These are phyloP conservation scores for Orycteropus afer DNA, from an alignment of 2,113 vertebrate species.

Conservation along the genomic window DNA sequence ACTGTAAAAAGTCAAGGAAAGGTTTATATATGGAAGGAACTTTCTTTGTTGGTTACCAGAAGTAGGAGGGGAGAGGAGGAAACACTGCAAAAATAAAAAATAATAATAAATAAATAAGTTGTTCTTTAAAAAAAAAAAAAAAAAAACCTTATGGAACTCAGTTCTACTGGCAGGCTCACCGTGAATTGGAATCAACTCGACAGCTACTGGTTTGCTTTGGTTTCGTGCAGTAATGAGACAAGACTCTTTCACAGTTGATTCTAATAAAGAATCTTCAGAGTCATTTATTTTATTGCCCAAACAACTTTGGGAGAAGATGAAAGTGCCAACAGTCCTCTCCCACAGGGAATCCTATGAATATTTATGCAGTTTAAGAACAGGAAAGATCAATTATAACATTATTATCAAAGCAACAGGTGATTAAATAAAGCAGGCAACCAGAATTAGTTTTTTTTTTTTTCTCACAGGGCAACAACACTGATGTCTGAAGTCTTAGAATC, in stretches of 20 bases:
- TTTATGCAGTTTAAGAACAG: constrained; percentile 37
- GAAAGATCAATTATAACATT: constrained; percentile 46
- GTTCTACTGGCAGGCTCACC: neutral
- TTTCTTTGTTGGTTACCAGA: too few relatives aligned
- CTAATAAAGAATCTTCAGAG: constrained; percentile 53
- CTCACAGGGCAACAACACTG: constrained; percentile 42
- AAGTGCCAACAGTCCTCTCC: neutral
- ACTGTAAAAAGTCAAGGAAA: too few relatives aligned
- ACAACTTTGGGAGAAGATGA: constrained; percentile 8
- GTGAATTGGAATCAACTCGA: neutral
- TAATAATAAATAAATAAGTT: too few relatives aligned
- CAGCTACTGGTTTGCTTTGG: neutral
- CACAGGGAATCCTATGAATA: constrained; percentile 29
- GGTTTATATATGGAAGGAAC: too few relatives aligned
- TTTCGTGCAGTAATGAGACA: constrained; percentile 5
- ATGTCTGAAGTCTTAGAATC: constrained; percentile 45
- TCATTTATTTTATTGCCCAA: constrained; percentile 63
- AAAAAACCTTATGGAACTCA: neutral
- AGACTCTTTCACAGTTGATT: constrained; percentile 44
- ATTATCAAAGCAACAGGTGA: constrained; percentile 52
- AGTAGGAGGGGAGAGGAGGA: too few relatives aligned
- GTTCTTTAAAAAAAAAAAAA: too few relatives aligned
- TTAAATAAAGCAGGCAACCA: constrained; percentile 60
- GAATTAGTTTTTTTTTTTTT: constrained; percentile 65
- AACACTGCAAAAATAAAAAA: too few relatives aligned